Evolutionary conservation across 2,888 invertebrate genomes (phyloP), one percentile per base, ranked within the genome.

Genomic region (Labia minor): DNA sequence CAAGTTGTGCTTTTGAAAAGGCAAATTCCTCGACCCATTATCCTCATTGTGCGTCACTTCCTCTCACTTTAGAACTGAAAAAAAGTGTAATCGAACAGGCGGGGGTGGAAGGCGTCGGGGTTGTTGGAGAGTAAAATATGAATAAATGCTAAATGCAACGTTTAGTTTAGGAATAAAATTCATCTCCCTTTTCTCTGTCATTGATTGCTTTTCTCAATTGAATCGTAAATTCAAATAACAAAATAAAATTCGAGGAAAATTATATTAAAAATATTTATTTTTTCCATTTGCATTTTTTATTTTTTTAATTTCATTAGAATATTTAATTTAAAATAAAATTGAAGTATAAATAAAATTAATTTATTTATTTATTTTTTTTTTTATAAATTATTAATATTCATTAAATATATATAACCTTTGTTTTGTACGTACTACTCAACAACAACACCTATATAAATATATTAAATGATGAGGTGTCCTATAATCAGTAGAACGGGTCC

Each of bases 1-100:
- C 62, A 19, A 21, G 19, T 16, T 2, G 18, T n/a, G 21, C 37
- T 18, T 6, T 49, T 49, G 63, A 66, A 66, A 66, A 66, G 66
- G 66, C 63, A 66, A 66, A 66, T 66, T 66, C 37, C 66, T 66
- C 49, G 37, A 20, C 37, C 62, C 21, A 14, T 33, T 49, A 37
- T n/a, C 49, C 61, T 63, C 49, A 66, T 66, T 66, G 63, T 63
- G 37, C 66, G 21, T 63, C 18, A 66, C 62, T 66, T 63, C 63
- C 33, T 20, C 20, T 20, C 63, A 26, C 62, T n/a, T 63, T 63
- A 62, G 19, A 19, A 14, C 61, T 21, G 65, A 65, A 65, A 49
- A 65, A 65, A n/a, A n/a, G n/a, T n/a, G n/a, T n/a, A n/a, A n/a
- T 61, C 21, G 26, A 62, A 4, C 19, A 37, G 37, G 33, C 19